Conservation (phyloP, 2,888 invertebrate genomes). For the Lysandra coridon region DNA sequence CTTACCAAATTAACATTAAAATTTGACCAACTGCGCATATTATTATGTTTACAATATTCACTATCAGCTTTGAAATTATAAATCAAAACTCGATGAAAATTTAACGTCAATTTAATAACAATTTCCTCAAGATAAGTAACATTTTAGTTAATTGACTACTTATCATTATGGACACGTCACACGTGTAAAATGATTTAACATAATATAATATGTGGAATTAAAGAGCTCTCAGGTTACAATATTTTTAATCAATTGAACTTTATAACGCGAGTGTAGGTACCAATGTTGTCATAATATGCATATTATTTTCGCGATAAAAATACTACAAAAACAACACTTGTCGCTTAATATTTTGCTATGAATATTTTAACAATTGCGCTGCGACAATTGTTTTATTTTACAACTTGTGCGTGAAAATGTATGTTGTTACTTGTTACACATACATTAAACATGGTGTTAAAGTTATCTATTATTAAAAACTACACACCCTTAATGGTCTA, state of each 20-base stretch:
- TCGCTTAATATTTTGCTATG: constrained; percentile 7
- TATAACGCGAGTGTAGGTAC: constrained; percentile 8
- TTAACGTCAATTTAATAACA: too few relatives aligned
- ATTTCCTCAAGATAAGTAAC: too few relatives aligned
- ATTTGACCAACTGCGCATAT: too few relatives aligned
- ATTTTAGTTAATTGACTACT: too few relatives aligned
- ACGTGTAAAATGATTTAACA: not conserved
- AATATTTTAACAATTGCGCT: constrained; percentile 2
- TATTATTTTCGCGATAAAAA: not conserved
- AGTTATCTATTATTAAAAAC: too few relatives aligned
- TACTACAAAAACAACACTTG: not conserved
- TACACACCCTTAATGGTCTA: too few relatives aligned
- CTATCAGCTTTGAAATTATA: too few relatives aligned
- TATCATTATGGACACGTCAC: not conserved
- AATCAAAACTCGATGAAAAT: too few relatives aligned
- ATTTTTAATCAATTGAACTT: constrained; percentile 14
- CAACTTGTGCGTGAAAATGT: not conserved
- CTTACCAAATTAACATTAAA: too few relatives aligned
- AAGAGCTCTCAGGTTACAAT: not conserved
- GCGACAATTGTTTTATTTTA: not conserved
- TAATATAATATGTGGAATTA: too few relatives aligned
- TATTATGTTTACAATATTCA: too few relatives aligned
- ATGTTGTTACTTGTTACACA: not conserved
- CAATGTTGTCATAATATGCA: constrained; percentile 4
- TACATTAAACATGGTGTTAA: too few relatives aligned